Base-by-base conservation (phyloP, 2,797 vertebrate genomes). In the Echeneis naucrates region DNA sequence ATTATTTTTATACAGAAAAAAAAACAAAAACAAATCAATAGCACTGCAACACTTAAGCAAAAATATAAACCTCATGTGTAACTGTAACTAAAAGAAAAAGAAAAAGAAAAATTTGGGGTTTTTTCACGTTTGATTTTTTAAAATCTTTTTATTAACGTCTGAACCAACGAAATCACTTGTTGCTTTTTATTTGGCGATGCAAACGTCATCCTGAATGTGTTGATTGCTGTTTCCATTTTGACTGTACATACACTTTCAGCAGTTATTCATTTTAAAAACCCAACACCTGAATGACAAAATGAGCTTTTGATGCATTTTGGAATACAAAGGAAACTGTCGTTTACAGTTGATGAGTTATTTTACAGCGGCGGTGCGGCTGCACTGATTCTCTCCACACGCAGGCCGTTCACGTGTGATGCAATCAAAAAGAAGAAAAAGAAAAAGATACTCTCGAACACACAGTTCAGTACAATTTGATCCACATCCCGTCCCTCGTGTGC, bases 351-450 rank as follows among this genome's bases (percentile, higher is more conserved):
- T 47, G 75, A 69, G 48, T 80, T 88, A 86, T 82, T 81, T 81
- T 84, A 86, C 92, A 94, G 93, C 93, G 92, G 92, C 93, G 30
- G 92, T 90, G 92, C 72, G 90, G 68, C 68, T 80, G 75, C 35
- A 66, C 56, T 54, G 6, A 72, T 6, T 79, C 5, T 17, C 57
- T 70, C 77, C 65, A 44, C 60, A 79, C 66, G 8, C 66, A 14
- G 54, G 75, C 72, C 32, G 27, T 60, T 85, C 73, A 71, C 27
- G 33, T 2, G 33, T 45, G 66, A 83, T 17, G 63, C 74, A 32
- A 30, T 3, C 51, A 72, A 32, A 67, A 21, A 50, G 16, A 37
- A 26, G 14, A 16, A 16, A 30, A 17, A n/a, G 9, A 45, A 9
- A 10, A 17, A 27, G 48, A 56, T 23, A 5, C 35, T 42, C 68